Conservation (phyloP, 2,888 invertebrate genomes). For the Serripes groenlandicus region DNA sequence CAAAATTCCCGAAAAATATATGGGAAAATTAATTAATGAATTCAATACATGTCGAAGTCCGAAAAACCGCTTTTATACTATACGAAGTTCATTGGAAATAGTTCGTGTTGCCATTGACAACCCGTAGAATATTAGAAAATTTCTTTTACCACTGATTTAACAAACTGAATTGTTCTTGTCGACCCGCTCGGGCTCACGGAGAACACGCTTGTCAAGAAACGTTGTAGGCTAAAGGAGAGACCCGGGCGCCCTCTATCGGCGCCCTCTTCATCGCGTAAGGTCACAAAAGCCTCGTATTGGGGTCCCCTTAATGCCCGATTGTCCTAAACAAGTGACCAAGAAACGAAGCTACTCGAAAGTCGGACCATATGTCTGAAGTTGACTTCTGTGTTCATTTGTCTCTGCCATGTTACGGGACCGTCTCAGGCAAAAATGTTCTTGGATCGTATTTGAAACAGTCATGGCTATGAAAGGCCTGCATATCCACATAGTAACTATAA, state of each 20-base stretch:
- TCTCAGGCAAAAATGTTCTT: too few species aligned
- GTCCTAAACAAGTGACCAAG: conserved; percentile 63
- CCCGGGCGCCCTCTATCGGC: conserved; percentile 31
- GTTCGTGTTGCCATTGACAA: conserved; percentile 44
- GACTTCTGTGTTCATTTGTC: conserved; percentile 51
- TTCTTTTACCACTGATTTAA: conserved; percentile 60
- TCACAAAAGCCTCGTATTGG: conserved; percentile 48
- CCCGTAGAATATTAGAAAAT: conserved; percentile 47
- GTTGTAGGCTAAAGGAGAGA: conserved; percentile 11
- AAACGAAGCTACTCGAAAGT: conserved; percentile 44
- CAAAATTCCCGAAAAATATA: conserved; percentile 44
- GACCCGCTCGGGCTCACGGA: conserved; percentile 2
- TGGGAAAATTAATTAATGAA: conserved; percentile 63
- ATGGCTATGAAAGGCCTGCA: too few species aligned
- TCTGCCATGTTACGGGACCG: too few species aligned
- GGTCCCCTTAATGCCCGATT: conserved; percentile 45
- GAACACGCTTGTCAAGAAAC: conserved; percentile 18
- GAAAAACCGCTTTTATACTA: conserved; percentile 6
- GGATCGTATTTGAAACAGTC: too few species aligned
- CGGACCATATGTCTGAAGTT: conserved; percentile 64
- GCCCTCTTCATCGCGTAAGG: conserved; percentile 53
- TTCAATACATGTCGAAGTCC: conserved; percentile 25
- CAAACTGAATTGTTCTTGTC: conserved; percentile 56
- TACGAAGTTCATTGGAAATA: conserved; percentile 26
- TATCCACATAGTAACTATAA: too few species aligned